Evolutionary conservation across 1,140 invertebrate genomes (phyloP), one percentile per base, ranked within the genome.

Genomic region (Tetranychus urticae): DNA sequence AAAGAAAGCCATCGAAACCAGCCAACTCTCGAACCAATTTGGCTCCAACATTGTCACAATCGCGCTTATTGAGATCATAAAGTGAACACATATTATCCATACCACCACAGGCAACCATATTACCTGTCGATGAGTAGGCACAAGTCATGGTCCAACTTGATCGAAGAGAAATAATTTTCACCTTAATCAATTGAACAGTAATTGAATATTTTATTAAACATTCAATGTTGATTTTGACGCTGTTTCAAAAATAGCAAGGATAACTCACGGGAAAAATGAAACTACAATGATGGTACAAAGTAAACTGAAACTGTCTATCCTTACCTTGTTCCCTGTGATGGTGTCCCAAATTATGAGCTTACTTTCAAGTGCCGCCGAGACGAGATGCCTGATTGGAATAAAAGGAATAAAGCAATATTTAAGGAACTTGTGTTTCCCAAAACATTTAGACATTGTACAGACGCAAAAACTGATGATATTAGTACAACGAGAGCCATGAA

Each of bases 141-240:
- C 92, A 97, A 56, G 92, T 97, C 92, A 97, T 97, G 63, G 96
- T 91, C 92, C 92, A 97, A 68, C 88, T 91, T 54, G 90, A 94
- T 69, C 91, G 84, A 68, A 97, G 77, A 66, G 91, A 90, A 74
- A 97, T 96, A 67, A 91, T 90, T 76, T 97, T 91, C 14, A 46
- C 39, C 58, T 59, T 14, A 36, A 36, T 36, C 45, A 59, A 59
- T 3, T 8, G 33, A 47, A n/a, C 4, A 34, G 42, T 23, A 12
- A 23, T 23, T 23, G 23, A 23, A 23, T 23, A 23, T 23, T 56
- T 34, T 56, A 56, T n/a, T 56, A 12, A 56, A n/a, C 8, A 56
- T 10, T n/a, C 10, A 34, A 23, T 14, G 23, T 23, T 23, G 23
- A 23, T 23, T 23, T 23, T 23, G 23, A 48, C 46, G n/a, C 46